phyloP scores from a whole-genome alignment of 2,888 invertebrate species.

The Aproaerema taeniolella region DNA sequence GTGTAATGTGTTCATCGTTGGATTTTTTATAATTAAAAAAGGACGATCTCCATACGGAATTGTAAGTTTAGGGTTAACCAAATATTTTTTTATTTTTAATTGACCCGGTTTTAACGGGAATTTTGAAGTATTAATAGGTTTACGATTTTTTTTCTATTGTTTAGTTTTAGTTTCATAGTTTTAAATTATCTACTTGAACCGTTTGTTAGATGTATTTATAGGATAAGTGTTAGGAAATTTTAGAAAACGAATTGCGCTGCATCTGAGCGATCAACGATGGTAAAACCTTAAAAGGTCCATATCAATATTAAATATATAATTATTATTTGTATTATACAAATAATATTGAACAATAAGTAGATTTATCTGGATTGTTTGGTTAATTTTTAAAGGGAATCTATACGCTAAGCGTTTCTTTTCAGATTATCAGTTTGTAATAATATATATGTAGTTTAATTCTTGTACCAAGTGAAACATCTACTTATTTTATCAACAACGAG shows the following conservation, averaged over 20 bases:
- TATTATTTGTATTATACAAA: slow-evolving; percentile 62
- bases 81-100: slow-evolving; percentile 51
- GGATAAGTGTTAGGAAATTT: slow-evolving; percentile 51
- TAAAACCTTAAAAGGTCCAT: slow-evolving; percentile 73
- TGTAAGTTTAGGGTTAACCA: slow-evolving; percentile 56
- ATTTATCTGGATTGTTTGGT: slow-evolving; percentile 51
- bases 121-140: slow-evolving; percentile 71
- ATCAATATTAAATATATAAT: slow-evolving; percentile 75
- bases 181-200: slow-evolving; percentile 38
- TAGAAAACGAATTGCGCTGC: slow-evolving; percentile 47
- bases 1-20: slow-evolving; percentile 69
- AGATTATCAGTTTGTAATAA: too few relatives aligned
- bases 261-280: slow-evolving; percentile 57
- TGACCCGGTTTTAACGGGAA: slow-evolving; percentile 69
- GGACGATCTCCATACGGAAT: slow-evolving; percentile 55
- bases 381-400: slow-evolving; percentile 22
- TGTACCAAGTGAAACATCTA: too few relatives aligned
- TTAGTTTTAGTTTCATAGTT: slow-evolving; percentile 27
- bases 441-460: too few relatives aligned
- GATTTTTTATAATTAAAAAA: slow-evolving; percentile 43
- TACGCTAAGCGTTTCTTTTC: slow-evolving; percentile 66
- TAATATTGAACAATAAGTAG: slow-evolving; percentile 73
- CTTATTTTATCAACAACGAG: too few relatives aligned
- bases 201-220: slow-evolving; percentile 55
- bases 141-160: slow-evolving; percentile 36